phyloP scores from a whole-genome alignment of 1,140 invertebrate genomes.

The Trypoxylus dichotomus region DNA sequence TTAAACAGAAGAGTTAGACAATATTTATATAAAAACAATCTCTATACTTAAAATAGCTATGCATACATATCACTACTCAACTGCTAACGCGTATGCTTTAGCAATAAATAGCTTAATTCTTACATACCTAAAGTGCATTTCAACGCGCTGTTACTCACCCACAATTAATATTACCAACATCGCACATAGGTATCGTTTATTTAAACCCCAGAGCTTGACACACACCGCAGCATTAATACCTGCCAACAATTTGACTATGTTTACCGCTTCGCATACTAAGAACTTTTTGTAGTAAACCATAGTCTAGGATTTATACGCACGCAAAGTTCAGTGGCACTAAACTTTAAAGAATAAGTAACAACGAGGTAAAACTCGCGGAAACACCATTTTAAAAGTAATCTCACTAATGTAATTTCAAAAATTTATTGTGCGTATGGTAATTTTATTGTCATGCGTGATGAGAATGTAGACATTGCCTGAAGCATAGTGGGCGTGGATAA shows the following conservation, averaged over 20 bases:
- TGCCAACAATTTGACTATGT: not conserved
- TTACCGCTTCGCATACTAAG: not conserved
- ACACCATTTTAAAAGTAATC: slow-evolving; percentile 6
- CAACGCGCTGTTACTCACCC: not conserved
- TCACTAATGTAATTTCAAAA: slow-evolving; percentile 18
- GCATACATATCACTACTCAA: no score
- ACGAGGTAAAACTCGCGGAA: not conserved
- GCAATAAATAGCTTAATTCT: no score
- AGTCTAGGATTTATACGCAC: not conserved
- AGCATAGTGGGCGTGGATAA: not conserved
- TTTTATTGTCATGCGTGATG: slow-evolving; percentile 17
- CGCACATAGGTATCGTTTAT: not conserved
- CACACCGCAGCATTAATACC: slow-evolving; percentile 6
- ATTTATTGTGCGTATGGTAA: slow-evolving; percentile 15
- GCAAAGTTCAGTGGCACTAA: slow-evolving; percentile 4
- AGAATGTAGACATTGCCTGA: not conserved
- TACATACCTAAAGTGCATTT: no score
- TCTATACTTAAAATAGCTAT: no score
- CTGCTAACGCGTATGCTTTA: no score
- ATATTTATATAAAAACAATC: no score
- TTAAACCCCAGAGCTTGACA: not conserved
- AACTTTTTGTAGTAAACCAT: not conserved
- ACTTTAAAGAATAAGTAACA: not conserved
- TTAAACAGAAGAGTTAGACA: no score
- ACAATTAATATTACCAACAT: not conserved